Conservation (phyloP, 2,113 vertebrate species). For the Apodemus speciosus region DNA sequence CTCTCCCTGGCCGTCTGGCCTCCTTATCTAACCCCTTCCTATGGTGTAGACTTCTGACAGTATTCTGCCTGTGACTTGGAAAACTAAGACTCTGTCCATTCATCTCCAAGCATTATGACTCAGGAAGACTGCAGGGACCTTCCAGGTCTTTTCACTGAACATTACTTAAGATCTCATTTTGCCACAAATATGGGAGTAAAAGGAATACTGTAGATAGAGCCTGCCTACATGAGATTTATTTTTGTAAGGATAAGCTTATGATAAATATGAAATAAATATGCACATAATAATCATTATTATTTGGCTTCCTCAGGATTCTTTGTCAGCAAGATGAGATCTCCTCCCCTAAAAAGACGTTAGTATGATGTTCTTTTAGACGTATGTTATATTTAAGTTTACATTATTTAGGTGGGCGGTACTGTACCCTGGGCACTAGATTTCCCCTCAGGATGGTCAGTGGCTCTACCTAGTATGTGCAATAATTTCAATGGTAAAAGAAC, state of each 20-base stretch:
- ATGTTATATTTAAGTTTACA: slow-evolving; percentile 64
- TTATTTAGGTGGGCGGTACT: slow-evolving; percentile 58
- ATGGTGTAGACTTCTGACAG: not conserved
- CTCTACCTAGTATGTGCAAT: slow-evolving; percentile 24
- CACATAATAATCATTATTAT: slow-evolving; percentile 77
- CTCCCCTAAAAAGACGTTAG: slow-evolving; percentile 77
- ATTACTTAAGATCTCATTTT: slow-evolving; percentile 16
- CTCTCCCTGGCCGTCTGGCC: not conserved
- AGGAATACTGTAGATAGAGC: slow-evolving; percentile 32
- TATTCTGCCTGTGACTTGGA: slow-evolving; percentile 48
- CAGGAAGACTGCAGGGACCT: slow-evolving; percentile 23
- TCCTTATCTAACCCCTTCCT: slow-evolving; percentile 25
- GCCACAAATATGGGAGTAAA: slow-evolving; percentile 7
- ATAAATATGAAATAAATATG: slow-evolving; percentile 65
- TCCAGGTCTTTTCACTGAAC: slow-evolving; percentile 29
- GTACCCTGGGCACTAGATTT: slow-evolving; percentile 31
- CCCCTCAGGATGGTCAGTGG: slow-evolving; percentile 15
- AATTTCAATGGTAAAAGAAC: slow-evolving; percentile 56
- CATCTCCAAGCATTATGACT: not conserved
- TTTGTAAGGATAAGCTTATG: slow-evolving; percentile 66
- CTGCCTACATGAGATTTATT: not conserved
- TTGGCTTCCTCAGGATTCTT: slow-evolving; percentile 77
- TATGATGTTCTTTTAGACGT: slow-evolving; percentile 73
- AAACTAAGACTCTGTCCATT: slow-evolving; percentile 47
- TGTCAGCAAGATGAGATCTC: slow-evolving; percentile 77